Evolutionary conservation across 1,140 invertebrate species (phyloP).

Genomic region (Drosophila mauritiana): DNA sequence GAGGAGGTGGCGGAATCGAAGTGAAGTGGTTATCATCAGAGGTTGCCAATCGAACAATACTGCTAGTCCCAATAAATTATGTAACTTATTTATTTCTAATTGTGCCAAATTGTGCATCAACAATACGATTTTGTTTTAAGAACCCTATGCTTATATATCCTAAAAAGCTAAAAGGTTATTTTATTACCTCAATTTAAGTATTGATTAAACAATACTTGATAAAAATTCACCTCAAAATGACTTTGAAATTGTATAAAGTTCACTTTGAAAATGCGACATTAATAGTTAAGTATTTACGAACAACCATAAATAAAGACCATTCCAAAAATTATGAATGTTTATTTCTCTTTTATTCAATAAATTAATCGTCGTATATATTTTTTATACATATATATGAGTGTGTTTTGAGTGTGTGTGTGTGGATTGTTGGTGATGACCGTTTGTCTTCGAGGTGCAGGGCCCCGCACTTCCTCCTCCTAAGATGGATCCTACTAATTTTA

Average conservation of each 20-base stretch:
- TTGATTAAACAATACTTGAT: neutral
- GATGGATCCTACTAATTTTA: constrained; percentile 15
- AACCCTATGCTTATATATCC: no score
- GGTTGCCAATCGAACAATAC: constrained; percentile 9
- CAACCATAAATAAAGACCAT: neutral
- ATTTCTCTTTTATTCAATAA: constrained; percentile 70
- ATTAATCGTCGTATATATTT: constrained; percentile 58
- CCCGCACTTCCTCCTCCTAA: constrained; percentile 14
- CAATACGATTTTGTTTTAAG: no score
- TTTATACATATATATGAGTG: constrained; percentile 58
- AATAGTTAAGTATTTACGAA: neutral
- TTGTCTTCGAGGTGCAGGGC: constrained; percentile 23
- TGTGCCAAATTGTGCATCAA: no score
- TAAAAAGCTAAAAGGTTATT: no score
- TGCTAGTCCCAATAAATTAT: constrained; percentile 37
- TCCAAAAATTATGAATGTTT: constrained; percentile 52
- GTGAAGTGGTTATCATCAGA: neutral
- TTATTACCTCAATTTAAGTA: neutral
- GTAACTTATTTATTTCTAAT: neutral
- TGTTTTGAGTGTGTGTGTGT: constrained; percentile 29
- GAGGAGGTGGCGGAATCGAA: constrained; percentile 26
- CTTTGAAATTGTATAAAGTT: no score
- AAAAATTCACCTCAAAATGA: no score
- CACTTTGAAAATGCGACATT: no score
- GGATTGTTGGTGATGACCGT: constrained; percentile 23